phyloP scores from a whole-genome alignment of 2,113 vertebrate species.

The Laticauda laticaudata region DNA sequence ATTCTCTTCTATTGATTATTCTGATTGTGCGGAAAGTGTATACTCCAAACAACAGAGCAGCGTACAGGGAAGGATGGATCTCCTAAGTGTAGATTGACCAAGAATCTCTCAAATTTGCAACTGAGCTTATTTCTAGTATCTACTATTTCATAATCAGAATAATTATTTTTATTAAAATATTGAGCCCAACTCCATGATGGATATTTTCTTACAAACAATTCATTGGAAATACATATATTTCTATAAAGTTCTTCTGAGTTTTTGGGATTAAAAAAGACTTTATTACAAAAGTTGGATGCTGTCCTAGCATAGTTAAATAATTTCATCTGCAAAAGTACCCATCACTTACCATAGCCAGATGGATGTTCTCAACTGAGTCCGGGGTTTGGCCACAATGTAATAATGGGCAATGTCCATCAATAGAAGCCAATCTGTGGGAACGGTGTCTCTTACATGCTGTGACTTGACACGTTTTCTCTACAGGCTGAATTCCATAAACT shows the following conservation, averaged over 20 bases:
- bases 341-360: not conserved
- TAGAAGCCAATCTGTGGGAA: not conserved
- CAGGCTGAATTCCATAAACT: not conserved
- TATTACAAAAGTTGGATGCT: not conserved
- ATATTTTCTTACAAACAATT: not conserved
- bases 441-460: not conserved
- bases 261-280: not conserved
- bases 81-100: not conserved
- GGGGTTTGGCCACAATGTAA: not conserved
- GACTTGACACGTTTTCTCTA: not conserved
- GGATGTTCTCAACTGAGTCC: not conserved
- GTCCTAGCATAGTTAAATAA: not conserved
- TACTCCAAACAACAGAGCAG: not conserved
- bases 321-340: not conserved
- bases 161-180: not conserved
- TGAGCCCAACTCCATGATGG: not conserved
- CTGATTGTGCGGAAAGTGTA: not conserved
- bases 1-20: not conserved
- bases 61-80: not conserved
- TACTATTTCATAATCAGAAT: not conserved
- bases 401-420: not conserved
- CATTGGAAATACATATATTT: not conserved
- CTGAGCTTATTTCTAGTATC: not conserved
- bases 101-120: not conserved
- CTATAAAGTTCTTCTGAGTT: not conserved